These are phyloP conservation scores for Coenobita brevimanus DNA, from an alignment of 1,140 invertebrate genomes.

Conservation along the genomic window DNA sequence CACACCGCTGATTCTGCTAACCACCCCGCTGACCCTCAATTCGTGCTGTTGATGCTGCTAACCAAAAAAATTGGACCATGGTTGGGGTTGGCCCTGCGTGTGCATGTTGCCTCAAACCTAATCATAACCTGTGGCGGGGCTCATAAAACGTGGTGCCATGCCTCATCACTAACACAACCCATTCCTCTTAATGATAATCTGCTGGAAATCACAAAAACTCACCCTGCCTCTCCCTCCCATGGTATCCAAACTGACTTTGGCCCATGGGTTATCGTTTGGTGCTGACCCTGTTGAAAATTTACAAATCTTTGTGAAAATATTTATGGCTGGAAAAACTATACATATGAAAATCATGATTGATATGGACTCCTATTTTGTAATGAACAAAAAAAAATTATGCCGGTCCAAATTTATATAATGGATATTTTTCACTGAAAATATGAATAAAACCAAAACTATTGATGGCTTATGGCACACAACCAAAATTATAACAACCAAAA, in stretches of 20 bases:
- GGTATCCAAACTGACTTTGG: constrained; percentile 41
- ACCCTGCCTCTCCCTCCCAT: too few species aligned
- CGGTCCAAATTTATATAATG: too few species aligned
- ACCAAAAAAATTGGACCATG: constrained; percentile 46
- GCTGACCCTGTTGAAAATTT: constrained; percentile 24
- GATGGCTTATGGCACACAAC: too few species aligned
- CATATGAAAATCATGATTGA: too few species aligned
- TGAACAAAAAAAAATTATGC: too few species aligned
- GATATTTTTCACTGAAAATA: too few species aligned
- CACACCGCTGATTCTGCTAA: constrained; percentile 59
- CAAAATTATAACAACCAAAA: constrained; percentile 4
- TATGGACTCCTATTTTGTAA: too few species aligned
- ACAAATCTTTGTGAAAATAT: not conserved
- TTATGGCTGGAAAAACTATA: not conserved
- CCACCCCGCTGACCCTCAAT: constrained; percentile 46
- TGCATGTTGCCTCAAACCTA: too few species aligned
- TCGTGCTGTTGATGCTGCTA: constrained; percentile 55
- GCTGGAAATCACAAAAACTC: not conserved
- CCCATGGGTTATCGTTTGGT: constrained; percentile 49
- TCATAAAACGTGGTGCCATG: constrained; percentile 22
- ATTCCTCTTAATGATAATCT: constrained; percentile 30
- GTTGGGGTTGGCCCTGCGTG: constrained; percentile 38
- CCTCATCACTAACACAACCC: constrained; percentile 40
- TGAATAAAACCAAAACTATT: too few species aligned
- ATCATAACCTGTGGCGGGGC: too few species aligned